A percentile compares a stretch with the other conserved stretches of the same genome.
phyloP scores from a whole-genome alignment of 2,888 invertebrate species.

The Carcina quercana region DNA sequence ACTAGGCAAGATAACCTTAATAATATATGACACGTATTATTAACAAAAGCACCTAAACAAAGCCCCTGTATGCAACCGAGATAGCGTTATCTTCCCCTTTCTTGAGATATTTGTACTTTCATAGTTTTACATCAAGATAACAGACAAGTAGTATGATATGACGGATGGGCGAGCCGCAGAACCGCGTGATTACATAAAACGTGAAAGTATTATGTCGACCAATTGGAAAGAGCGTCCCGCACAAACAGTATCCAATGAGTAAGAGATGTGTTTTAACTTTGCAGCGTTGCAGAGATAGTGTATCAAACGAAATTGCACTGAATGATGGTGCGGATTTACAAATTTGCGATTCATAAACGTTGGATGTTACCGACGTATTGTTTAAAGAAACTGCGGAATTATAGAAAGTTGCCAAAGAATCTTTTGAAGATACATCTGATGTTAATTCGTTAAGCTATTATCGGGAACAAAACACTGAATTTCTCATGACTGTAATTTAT shows the following conservation, averaged over 20 bases:
- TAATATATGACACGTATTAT: neutral
- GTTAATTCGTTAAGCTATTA: no score
- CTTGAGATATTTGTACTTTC: constrained; percentile 47
- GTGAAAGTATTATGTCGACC: constrained; percentile 56
- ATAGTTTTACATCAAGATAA: constrained; percentile 55
- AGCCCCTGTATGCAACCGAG: constrained; percentile 9
- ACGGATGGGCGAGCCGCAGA: constrained; percentile 39
- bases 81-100: constrained; percentile 34
- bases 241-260: constrained; percentile 33
- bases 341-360: constrained; percentile 2
- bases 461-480: no score
- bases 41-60: neutral
- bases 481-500: no score
- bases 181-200: constrained; percentile 57
- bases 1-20: neutral
- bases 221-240: constrained; percentile 46
- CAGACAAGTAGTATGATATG: constrained; percentile 48
- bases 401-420: no score
- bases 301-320: constrained; percentile 20
- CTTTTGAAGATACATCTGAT: no score
- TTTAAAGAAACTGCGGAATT: no score
- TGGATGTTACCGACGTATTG: no score
- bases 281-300: constrained; percentile 18
- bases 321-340: constrained; percentile 20
- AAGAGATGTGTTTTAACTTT: constrained; percentile 25